phyloP scores from a whole-genome alignment of 2,888 invertebrate species.

The Synergus itoensis region DNA sequence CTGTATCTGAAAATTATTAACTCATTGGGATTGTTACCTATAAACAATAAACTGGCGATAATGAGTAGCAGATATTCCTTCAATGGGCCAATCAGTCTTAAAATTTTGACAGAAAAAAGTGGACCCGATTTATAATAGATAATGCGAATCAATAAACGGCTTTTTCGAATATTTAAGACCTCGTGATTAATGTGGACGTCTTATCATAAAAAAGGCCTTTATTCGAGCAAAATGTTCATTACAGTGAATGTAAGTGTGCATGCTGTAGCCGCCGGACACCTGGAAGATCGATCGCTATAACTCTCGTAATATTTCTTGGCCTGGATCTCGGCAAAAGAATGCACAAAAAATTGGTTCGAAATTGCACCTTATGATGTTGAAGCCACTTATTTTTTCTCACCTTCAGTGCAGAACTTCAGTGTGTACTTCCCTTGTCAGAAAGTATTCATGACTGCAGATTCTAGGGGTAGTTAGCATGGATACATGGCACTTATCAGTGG shows the following conservation, averaged over 20 bases:
- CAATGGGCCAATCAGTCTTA: slow-evolving; percentile 8
- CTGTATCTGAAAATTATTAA: not conserved
- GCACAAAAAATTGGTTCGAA: slow-evolving; percentile 8
- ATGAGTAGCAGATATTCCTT: not conserved
- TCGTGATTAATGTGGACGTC: slow-evolving; percentile 26
- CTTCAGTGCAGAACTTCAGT: not conserved
- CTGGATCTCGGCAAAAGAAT: slow-evolving; percentile 7
- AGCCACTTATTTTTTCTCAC: slow-evolving; percentile 32
- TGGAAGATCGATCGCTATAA: slow-evolving; percentile 32
- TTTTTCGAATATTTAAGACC: slow-evolving; percentile 20
- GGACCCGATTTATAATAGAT: not conserved
- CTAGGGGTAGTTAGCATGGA: no score
- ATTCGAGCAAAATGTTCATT: slow-evolving; percentile 29
- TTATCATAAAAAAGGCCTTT: slow-evolving; percentile 28
- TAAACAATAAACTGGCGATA: not conserved
- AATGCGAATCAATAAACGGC: slow-evolving; percentile 18
- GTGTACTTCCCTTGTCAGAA: no score
- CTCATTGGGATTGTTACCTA: not conserved
- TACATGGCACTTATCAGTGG: no score
- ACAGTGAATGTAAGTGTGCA: slow-evolving; percentile 13
- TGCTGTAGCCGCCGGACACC: slow-evolving; percentile 23
- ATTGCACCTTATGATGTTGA: slow-evolving; percentile 30
- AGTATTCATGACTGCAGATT: no score
- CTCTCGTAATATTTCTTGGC: slow-evolving; percentile 22
- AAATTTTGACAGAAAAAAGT: not conserved